Conservation (phyloP, 1,140 invertebrate species). For the Drosophila miranda region DNA sequence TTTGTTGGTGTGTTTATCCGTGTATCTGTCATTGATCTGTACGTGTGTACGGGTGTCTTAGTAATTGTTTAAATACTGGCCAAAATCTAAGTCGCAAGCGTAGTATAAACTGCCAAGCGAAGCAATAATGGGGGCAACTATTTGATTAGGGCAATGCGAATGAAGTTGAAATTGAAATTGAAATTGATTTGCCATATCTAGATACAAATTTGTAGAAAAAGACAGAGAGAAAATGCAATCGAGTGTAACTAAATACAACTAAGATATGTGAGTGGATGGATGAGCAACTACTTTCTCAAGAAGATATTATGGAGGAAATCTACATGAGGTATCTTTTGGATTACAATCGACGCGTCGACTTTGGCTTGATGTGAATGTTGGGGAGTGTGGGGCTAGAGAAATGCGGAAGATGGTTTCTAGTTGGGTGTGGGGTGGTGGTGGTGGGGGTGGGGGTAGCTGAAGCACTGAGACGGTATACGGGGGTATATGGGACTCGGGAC, state of each 20-base stretch:
- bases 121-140: constrained; percentile 60
- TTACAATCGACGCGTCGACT: too few species aligned
- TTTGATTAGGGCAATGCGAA: constrained; percentile 41
- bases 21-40: neutral
- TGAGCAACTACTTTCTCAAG: constrained; percentile 22
- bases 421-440: too few species aligned
- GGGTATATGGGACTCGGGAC: neutral
- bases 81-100: constrained; percentile 51
- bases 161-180: constrained; percentile 36
- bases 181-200: constrained; percentile 55
- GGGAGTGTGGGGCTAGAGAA: too few species aligned
- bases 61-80: constrained; percentile 13
- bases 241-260: constrained; percentile 40
- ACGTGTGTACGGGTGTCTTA: constrained; percentile 1
- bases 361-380: too few species aligned
- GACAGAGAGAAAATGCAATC: constrained; percentile 31
- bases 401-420: too few species aligned
- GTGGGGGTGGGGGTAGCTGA: constrained; percentile 6
- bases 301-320: constrained; percentile 7
- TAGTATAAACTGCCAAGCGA: constrained; percentile 57
- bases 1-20: constrained; percentile 1
- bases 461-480: constrained; percentile 43
- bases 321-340: too few species aligned
- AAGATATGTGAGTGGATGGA: constrained; percentile 16
- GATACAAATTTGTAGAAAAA: constrained; percentile 12